A percentile compares a stretch with the other conserved stretches of the same genome.
These are phyloP conservation scores for Cardiocondyla obscurior DNA, from an alignment of 1,140 invertebrate species.

Conservation along the genomic window DNA sequence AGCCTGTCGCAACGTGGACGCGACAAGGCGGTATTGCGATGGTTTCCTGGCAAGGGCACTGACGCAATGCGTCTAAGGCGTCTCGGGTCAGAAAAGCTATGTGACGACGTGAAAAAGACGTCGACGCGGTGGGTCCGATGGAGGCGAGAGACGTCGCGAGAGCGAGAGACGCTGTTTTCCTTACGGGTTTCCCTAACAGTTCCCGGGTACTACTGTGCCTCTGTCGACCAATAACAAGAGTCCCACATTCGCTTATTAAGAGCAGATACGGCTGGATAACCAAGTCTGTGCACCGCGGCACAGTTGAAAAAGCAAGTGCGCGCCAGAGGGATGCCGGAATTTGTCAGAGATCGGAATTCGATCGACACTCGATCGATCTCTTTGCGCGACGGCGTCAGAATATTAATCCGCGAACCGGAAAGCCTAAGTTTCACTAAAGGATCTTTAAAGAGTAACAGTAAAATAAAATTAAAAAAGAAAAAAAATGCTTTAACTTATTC, in stretches of 20 bases:
- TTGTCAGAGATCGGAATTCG: not conserved
- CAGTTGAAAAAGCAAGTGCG: not conserved
- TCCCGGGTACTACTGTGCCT: not conserved
- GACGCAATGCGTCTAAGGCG: constrained; percentile 75
- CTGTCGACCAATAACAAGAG: constrained; percentile 34
- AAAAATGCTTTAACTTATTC: not conserved
- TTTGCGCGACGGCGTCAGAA: not conserved
- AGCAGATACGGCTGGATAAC: too few species aligned
- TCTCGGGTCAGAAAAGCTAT: constrained; percentile 28
- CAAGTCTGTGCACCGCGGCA: not conserved
- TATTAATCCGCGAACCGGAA: not conserved
- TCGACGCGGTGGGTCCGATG: not conserved
- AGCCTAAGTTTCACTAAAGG: not conserved
- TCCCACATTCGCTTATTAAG: constrained; percentile 48
- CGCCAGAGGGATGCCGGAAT: not conserved
- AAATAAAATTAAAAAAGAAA: too few species aligned
- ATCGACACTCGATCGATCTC: not conserved
- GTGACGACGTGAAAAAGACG: constrained; percentile 20
- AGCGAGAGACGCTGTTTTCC: not conserved
- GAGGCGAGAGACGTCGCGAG: not conserved
- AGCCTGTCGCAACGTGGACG: constrained; percentile 7
- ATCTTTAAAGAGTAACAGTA: not conserved
- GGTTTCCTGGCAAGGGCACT: constrained; percentile 71
- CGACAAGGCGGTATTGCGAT: constrained; percentile 66
- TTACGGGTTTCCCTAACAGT: not conserved